Percentiles rank a stretch among this genome's conserved stretches.
These are phyloP conservation scores for Pentamera pediparva DNA, from an alignment of 53 echinoderm and acorn worm genomes.

Conservation along the genomic window DNA sequence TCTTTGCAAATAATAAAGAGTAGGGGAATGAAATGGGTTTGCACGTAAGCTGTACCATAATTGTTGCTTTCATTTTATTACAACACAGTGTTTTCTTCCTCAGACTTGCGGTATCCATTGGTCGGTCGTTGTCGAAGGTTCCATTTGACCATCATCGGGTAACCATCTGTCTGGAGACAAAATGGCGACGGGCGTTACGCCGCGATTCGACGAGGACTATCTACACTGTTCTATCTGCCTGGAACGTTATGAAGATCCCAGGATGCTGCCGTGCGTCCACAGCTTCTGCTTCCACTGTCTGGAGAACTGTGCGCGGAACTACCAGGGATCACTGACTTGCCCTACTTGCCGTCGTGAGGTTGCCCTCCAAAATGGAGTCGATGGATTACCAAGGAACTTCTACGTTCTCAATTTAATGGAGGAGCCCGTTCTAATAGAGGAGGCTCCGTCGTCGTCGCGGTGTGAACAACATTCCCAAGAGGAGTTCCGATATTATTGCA, in stretches of 20 bases:
- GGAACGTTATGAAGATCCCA: neutral
- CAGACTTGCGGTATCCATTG: too few relatives aligned
- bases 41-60: too few relatives aligned
- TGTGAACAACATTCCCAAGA: neutral
- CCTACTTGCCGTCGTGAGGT: neutral
- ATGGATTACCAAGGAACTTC: neutral
- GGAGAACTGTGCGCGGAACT: neutral
- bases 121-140: too few relatives aligned
- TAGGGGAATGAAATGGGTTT: too few relatives aligned
- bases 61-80: too few relatives aligned
- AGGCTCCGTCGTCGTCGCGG: neutral
- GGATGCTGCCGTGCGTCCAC: conserved; percentile 9
- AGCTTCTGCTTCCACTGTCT: conserved; percentile 15
- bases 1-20: too few relatives aligned
- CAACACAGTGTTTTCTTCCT: too few relatives aligned
- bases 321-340: neutral
- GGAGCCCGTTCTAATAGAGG: neutral
- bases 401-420: neutral
- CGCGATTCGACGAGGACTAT: neutral
- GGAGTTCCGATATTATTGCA: neutral
- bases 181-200: too few relatives aligned
- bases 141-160: too few relatives aligned
- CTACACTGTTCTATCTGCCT: neutral
- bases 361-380: neutral
- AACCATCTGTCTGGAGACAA: too few relatives aligned